Evolutionary conservation across 2,797 vertebrate genomes (phyloP), one percentile per base, ranked within the genome.

Genomic region (Argya squamiceps): DNA sequence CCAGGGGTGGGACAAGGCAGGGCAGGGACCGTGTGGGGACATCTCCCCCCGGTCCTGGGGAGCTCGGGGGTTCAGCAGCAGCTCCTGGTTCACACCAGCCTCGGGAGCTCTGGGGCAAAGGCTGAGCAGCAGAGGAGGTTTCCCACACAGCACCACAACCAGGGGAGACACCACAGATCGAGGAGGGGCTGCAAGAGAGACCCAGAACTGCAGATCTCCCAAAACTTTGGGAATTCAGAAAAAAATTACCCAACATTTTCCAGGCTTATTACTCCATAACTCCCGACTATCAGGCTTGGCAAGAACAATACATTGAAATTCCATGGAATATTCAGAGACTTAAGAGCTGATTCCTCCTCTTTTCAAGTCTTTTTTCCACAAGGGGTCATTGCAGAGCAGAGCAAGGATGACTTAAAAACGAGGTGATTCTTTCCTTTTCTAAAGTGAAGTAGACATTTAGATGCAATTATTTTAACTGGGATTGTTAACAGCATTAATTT

Each of bases 341-440:
- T 89, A 2, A 53, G 36, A 93, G 16, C 30, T 0, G 2, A 80
- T 90, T 73, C 65, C 32, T 93, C 63, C 47, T 41, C 43, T 83
- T 92, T 73, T 60, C 85, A 52, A 83, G 74, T 36, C 27, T 37
- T 63, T 79, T 95, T 79, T 92, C 95, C 93, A 95, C 88, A 96
- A 93, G 90, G 77, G 85, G 73, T 95, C 89, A 94, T 94, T 93
- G 60, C 69, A 94, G 92, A 96, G 74, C 92, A 97, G 75, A 96
- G 67, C 82, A 91, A 82, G 58, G 60, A 91, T 86, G 69, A 70
- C 90, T 96, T 78, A 19, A 81, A 84, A 89, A 46, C 15, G 37
- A 76, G 67, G 39, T 63, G n/a, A 21, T 70, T 75, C 92, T 82
- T 88, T 12, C 20, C 19, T 82, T 70, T 27, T 69, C 77, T 80